These are phyloP conservation scores for Osmerus eperlanus DNA, from an alignment of 2,113 vertebrate genomes.

Conservation along the genomic window DNA sequence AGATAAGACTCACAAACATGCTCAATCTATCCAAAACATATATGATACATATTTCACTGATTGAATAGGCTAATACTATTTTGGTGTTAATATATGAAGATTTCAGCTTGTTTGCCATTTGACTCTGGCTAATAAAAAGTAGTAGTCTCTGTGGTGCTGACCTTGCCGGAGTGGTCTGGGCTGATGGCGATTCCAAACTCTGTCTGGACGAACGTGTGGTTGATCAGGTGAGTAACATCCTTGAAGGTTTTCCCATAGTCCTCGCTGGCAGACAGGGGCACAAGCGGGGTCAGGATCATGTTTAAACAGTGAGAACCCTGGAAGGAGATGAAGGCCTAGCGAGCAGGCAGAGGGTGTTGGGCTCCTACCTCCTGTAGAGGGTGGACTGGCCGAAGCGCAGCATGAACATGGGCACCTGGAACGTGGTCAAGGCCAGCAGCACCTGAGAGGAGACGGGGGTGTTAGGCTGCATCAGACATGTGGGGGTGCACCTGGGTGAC, in stretches of 20 bases:
- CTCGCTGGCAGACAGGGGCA: slow-evolving; percentile 59
- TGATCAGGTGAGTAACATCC: slow-evolving; percentile 66
- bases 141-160: slow-evolving; percentile 39
- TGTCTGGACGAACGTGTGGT: slow-evolving; percentile 72
- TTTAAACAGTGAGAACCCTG: background rate
- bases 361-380: slow-evolving; percentile 83
- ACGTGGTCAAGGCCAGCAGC: slow-evolving; percentile 83
- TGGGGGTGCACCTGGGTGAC: too few species aligned
- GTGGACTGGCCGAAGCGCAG: slow-evolving; percentile 83
- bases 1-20: too few species aligned
- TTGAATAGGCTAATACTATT: too few species aligned
- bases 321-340: background rate
- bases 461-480: too few species aligned
- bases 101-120: background rate
- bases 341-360: background rate
- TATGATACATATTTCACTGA: too few species aligned
- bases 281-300: background rate
- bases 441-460: slow-evolving; percentile 61
- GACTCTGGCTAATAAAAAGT: background rate
- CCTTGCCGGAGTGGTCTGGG: slow-evolving; percentile 90
- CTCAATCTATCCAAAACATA: too few species aligned
- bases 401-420: slow-evolving; percentile 81
- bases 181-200: slow-evolving; percentile 91
- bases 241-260: slow-evolving; percentile 69
- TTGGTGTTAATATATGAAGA: too few species aligned